A percentile compares a stretch with the other conserved stretches of the same genome.
Evolutionary conservation across 1,140 invertebrate genomes (phyloP).

Genomic region (Galleria mellonella): DNA sequence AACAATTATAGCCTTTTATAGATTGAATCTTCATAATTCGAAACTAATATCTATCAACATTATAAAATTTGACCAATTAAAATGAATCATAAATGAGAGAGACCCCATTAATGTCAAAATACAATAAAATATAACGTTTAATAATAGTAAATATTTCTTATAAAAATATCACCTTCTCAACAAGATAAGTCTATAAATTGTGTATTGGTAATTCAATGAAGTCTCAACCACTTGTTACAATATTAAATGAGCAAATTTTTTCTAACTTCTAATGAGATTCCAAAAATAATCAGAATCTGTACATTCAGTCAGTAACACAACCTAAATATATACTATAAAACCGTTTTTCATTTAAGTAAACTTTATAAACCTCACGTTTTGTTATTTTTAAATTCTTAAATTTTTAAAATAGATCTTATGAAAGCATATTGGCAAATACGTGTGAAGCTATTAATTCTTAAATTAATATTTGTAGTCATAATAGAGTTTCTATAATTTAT

Average conservation of each 20-base stretch:
- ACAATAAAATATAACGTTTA: too few relatives aligned
- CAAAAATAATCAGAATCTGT: neutral
- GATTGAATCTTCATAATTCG: too few relatives aligned
- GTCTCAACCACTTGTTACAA: neutral
- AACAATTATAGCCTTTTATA: too few relatives aligned
- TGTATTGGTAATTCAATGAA: neutral
- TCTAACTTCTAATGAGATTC: constrained; percentile 3
- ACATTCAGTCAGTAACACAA: constrained; percentile 4
- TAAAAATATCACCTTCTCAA: too few relatives aligned
- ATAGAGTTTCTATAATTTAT: too few relatives aligned
- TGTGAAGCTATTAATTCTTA: neutral
- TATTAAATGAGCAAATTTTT: constrained; percentile 5
- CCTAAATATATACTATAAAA: neutral
- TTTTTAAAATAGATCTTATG: neutral
- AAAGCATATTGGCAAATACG: neutral
- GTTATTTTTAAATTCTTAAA: neutral
- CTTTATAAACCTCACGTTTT: neutral
- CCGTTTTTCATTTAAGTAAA: neutral
- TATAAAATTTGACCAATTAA: too few relatives aligned
- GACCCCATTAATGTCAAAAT: too few relatives aligned
- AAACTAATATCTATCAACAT: too few relatives aligned
- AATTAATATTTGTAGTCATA: neutral
- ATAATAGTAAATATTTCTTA: too few relatives aligned
- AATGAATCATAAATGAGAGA: too few relatives aligned
- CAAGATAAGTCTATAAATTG: neutral